Percentiles rank a stretch among this genome's conserved stretches.
Conservation (phyloP, 2,113 vertebrate species). For the Phycodurus eques region DNA sequence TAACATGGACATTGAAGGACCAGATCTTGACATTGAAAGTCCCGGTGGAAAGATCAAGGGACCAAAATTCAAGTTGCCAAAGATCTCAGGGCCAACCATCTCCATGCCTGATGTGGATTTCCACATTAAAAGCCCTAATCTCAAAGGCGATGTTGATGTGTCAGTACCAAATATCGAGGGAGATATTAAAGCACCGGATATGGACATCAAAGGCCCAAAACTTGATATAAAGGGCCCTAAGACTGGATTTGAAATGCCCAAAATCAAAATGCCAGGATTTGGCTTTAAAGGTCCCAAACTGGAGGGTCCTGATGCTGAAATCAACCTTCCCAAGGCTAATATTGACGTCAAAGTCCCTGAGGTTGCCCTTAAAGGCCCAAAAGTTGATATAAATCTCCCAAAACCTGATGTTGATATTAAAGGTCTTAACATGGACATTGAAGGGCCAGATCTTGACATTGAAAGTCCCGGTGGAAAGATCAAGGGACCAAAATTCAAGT, state of each 20-base stretch:
- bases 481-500: conserved; percentile 51
- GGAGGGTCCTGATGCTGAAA: conserved; percentile 7
- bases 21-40: conserved; percentile 9
- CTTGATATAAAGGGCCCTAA: conserved; percentile 18
- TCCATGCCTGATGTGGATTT: too few species aligned
- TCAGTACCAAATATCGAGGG: too few species aligned
- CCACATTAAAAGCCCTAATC: too few species aligned
- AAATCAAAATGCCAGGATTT: conserved; percentile 54
- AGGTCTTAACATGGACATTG: neutral
- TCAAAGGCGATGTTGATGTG: too few species aligned
- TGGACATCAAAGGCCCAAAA: conserved; percentile 43
- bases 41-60: conserved; percentile 10
- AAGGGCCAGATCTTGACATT: conserved; percentile 7
- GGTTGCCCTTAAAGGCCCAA: conserved; percentile 5
- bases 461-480: conserved; percentile 2
- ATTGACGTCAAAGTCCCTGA: conserved; percentile 3
- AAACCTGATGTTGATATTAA: conserved; percentile 3
- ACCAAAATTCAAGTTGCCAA: conserved; percentile 63
- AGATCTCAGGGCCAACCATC: too few species aligned
- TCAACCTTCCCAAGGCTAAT: conserved; percentile 10
- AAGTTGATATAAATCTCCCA: conserved; percentile 41
- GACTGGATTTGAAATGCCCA: conserved; percentile 47
- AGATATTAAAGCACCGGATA: conserved; percentile 10
- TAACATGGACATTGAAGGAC: neutral
- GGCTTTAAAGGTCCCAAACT: neutral